Evolutionary conservation across 1,140 invertebrate species (phyloP), one percentile per base, ranked within the genome.

Genomic region (Mizuhopecten yessoensis): DNA sequence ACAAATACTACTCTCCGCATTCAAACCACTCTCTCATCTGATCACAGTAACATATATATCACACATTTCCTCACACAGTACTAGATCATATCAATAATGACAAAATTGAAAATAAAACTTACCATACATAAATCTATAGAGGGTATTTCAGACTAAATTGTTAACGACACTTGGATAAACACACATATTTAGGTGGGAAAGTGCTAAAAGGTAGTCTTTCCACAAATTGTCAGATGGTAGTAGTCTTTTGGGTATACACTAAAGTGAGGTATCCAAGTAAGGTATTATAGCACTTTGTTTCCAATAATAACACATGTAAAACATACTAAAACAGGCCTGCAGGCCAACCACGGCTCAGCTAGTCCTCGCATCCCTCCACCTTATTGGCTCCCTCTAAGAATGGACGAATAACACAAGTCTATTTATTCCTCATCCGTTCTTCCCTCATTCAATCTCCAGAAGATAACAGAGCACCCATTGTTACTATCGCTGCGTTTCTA

Each of bases 401-500:
- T 75, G 57, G 57, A 75, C 57, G 57, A 75, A 75, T 75, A 75
- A 75, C 57, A 75, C 57, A 75, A 75, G 57, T 75, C 57, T 75
- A 29, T 75, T 75, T 75, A 23, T 75, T 75, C 17, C 57, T 75
- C 57, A 75, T 75, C 57, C 57, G 57, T 75, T 75, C 57, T 75
- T 75, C 57, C 57, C 23, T 75, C 57, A 75, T 75, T 29, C 23
- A 29, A n/a, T 75, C 57, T 11, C 23, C 2, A 75, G 3, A 7
- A 75, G 1, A 75, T 3, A 75, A 75, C 57, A 75, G 9, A n/a
- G n/a, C 36, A 57, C 29, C 36, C 34, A 15, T 39, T 75, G 87
- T 94, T 94, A 39, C 36, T 39, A 95, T 93, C 94, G 92, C 93
- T 95, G 94, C 34, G 94, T 93, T 92, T 94, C 94, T 34, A 95